phyloP scores from a whole-genome alignment of 2,113 vertebrate species.

The Camelus bactrianus region DNA sequence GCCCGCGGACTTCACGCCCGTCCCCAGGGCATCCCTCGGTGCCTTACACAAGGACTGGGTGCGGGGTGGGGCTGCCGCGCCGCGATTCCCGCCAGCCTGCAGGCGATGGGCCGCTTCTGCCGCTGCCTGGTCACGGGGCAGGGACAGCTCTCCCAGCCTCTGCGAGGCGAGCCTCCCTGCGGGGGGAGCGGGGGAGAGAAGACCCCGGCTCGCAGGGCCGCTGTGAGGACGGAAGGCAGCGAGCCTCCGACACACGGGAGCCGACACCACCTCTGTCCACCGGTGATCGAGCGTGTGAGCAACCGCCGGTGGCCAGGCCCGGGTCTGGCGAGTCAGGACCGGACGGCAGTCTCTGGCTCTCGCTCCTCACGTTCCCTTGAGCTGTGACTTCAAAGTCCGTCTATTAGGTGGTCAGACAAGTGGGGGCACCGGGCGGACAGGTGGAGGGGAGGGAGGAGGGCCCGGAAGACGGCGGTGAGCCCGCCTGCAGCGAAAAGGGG shows the following conservation, averaged over 20 bases:
- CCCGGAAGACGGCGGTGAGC: no score
- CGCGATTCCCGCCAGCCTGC: fast-evolving
- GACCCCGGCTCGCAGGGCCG: fast-evolving
- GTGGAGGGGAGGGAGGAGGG: no score
- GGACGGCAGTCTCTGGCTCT: background rate
- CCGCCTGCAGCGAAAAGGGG: no score
- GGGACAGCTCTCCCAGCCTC: background rate
- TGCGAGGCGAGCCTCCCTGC: background rate
- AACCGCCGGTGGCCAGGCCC: background rate
- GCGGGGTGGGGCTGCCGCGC: fast-evolving
- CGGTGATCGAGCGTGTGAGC: background rate
- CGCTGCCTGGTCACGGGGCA: fast-evolving
- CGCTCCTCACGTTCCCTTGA: background rate
- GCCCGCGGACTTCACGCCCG: background rate
- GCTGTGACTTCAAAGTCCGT: background rate
- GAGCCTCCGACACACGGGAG: background rate
- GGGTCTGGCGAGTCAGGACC: background rate
- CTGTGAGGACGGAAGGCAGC: background rate
- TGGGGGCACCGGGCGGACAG: no score
- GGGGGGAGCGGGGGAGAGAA: background rate
- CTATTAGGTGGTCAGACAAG: no score
- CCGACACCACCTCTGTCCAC: background rate
- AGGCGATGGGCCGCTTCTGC: fast-evolving
- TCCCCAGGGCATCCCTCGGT: background rate
- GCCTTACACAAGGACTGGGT: background rate